Base-by-base conservation (phyloP, 2,113 vertebrate genomes). In the Kobus ellipsiprymnus region DNA sequence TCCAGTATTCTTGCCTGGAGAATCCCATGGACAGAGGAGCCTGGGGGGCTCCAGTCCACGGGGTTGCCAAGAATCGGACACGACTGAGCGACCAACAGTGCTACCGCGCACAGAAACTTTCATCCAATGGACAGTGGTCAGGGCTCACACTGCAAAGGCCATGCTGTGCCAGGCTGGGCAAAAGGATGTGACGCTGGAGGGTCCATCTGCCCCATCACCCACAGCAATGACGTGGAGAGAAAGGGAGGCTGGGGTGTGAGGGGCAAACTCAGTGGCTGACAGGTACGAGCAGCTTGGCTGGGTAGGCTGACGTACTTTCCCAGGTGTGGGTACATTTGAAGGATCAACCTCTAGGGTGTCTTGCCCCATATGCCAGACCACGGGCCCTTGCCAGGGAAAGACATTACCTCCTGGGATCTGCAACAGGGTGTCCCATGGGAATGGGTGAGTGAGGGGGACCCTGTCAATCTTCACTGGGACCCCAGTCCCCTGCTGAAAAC, bases 371-470 rank as follows among this genome's bases (percentile, higher is more conserved):
- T 10, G 36, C 23, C 54, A 84, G n/a, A 84, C 36, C 1, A 0
- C 1, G 1, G 36, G 36, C 82, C 52, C 13, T 36, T 84, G n/a
- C 52, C 0, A 0, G 67, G 67, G 36, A 25, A 40, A 40, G 30
- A 33, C 30, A n/a, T n/a, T 21, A 7, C 50, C 48, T 52, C 17
- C 77, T 83, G 52, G 81, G 52, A 5, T 55, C 54, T 84, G 52
- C 52, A 55, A 40, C 1, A 0, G 23, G n/a, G 25, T 15, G 52
- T 57, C 52, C 82, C 23, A 3, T 5, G 25, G 82, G 52, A n/a
- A 57, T 57, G 52, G 2, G 52, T 57, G 52, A 40, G n/a, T 21
- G n/a, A 84, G 7, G n/a, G 13, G n/a, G 7, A 16, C 54, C 81
- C 33, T 2, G 16, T 23, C 48, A 10, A 2, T 57, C 52, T 84